Evolutionary conservation across 1,140 invertebrate genomes (phyloP).

Genomic region (Dryas iulia): DNA sequence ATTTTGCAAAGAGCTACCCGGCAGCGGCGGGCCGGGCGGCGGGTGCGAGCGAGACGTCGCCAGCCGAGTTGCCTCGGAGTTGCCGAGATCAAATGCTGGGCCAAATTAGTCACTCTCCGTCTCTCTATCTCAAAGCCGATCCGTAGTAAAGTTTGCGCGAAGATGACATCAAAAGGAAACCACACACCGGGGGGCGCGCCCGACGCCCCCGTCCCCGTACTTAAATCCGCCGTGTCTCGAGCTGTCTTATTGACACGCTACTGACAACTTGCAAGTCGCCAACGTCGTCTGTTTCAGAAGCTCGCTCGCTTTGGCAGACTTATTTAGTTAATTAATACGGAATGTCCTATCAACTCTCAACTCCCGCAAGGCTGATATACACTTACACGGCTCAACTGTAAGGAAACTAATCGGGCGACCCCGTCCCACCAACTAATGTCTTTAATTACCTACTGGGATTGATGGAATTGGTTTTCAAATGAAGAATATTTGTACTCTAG

Average conservation of each 20-base stretch:
- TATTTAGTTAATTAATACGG: constrained; percentile 80
- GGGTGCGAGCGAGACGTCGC: constrained; percentile 71
- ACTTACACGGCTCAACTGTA: constrained; percentile 56
- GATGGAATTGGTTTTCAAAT: constrained; percentile 33
- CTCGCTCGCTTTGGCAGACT: constrained; percentile 68
- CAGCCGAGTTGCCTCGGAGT: constrained; percentile 47
- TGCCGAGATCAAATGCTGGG: constrained; percentile 78
- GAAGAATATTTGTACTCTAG: constrained; percentile 17
- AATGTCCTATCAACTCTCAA: constrained; percentile 74
- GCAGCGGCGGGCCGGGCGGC: constrained; percentile 61
- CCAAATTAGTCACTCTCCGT: constrained; percentile 80
- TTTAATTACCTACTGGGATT: constrained; percentile 48
- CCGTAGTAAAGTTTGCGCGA: constrained; percentile 80
- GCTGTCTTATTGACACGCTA: constrained; percentile 78
- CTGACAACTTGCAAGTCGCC: constrained; percentile 73
- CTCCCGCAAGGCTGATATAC: constrained; percentile 61
- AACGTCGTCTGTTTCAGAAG: constrained; percentile 57
- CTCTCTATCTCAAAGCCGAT: constrained; percentile 81
- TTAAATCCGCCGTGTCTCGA: constrained; percentile 69
- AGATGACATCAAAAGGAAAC: constrained; percentile 81
- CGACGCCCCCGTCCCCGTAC: constrained; percentile 62
- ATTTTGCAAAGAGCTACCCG: constrained; percentile 78
- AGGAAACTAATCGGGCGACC: constrained; percentile 64
- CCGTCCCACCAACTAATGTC: constrained; percentile 39
- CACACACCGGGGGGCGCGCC: constrained; percentile 75